Evolutionary conservation across 1,140 invertebrate genomes (phyloP).

Genomic region (Brachionus asplanchnoidis): DNA sequence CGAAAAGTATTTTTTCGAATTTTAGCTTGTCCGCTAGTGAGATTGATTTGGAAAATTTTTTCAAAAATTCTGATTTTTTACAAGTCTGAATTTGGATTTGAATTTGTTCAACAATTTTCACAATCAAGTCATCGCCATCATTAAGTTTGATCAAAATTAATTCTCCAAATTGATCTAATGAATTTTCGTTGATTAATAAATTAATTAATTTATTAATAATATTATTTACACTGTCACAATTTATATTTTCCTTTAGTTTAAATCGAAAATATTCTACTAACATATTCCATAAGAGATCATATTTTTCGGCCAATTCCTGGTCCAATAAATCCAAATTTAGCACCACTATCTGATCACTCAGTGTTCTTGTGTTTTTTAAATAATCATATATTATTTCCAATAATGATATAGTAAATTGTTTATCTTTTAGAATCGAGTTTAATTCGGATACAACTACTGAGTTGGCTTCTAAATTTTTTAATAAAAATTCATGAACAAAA

Average conservation of each 20-base stretch:
- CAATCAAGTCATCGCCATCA: not conserved
- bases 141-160: not conserved
- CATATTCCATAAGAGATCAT: not conserved
- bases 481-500: not conserved
- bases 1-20: not conserved
- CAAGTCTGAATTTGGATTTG: not conserved
- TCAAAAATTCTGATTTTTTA: not conserved
- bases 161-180: not conserved
- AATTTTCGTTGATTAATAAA: not conserved
- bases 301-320: not conserved
- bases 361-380: not conserved
- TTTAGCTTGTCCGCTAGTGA: not conserved
- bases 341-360: not conserved
- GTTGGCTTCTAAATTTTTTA: not conserved
- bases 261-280: not conserved
- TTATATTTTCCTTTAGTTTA: not conserved
- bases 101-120: not conserved
- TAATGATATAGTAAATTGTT: not conserved
- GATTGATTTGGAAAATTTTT: not conserved
- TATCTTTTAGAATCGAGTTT: not conserved
- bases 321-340: not conserved
- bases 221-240: not conserved
- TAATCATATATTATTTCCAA: not conserved
- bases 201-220: not conserved
- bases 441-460: not conserved